Base-by-base conservation (phyloP, 1,140 invertebrate genomes). In the Ectropis grisescens region DNA sequence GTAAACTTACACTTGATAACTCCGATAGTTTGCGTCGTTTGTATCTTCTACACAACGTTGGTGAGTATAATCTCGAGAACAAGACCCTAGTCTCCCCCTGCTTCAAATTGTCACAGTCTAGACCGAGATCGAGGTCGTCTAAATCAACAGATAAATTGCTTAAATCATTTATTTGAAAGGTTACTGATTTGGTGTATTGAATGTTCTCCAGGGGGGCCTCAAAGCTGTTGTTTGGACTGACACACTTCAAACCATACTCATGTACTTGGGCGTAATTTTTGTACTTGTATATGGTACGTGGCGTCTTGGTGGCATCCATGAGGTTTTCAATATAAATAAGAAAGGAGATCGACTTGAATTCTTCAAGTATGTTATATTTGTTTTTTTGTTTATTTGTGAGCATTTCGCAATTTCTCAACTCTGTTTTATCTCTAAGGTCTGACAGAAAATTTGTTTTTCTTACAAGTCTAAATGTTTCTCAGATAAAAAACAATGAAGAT, bases 211-310 rank as follows among this genome's bases (percentile, higher is more conserved):
- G 81, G 81, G 81, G 35, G 81, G 81, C 0, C 56, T 83, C 0
- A 91, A 91, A 72, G 90, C 90, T 4, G 90, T 93, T 1, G 86
- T 93, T 28, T 90, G 88, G 89, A 89, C 90, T 0, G 91, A 93
- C 47, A 87, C 88, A 0, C 59, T 92, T 24, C 91, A 92, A 74
- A 86, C 89, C 9, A 53, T 85, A 19, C 69, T 91, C 8, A 93
- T 92, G 83, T 84, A 91, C 45, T 85, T 85, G 10, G 88, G 90
- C 8, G 84, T 93, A 7, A 48, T 91, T n/a, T 85, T 87, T 12
- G 86, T 93, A n/a, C 45, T 88, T 14, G 61, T 86, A 1, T 85
- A 91, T 47, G 91, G 91, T 0, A 84, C 86, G 7, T 62, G 82
- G 16, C 83, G 88, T 9, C 68, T 88, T 1, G 91, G 90, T 9